phyloP scores from a whole-genome alignment of 1,140 invertebrate species.

The Anthonomus grandis region DNA sequence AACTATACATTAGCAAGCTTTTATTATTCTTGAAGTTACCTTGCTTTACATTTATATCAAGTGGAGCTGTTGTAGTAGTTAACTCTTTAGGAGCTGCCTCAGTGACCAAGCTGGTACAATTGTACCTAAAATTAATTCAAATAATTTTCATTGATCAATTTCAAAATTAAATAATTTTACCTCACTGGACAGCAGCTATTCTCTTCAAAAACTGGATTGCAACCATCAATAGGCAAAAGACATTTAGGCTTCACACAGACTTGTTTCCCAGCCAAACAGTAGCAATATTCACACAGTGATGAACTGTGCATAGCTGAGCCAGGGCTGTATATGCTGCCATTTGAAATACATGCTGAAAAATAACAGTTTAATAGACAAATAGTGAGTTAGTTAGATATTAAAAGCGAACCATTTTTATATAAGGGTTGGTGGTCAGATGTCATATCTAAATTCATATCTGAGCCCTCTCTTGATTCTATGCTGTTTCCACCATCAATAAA shows the following conservation, averaged over 20 bases:
- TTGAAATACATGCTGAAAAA: conserved; percentile 65
- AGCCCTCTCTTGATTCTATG: conserved; percentile 35
- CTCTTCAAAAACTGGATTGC: conserved; percentile 62
- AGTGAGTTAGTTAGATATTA: neutral
- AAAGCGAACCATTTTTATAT: conserved; percentile 20
- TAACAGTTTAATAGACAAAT: neutral
- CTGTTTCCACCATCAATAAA: conserved; percentile 29
- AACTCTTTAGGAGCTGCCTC: neutral
- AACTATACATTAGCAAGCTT: neutral
- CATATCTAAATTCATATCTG: conserved; percentile 21
- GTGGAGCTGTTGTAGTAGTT: neutral
- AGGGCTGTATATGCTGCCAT: conserved; percentile 72
- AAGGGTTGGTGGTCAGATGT: conserved; percentile 7
- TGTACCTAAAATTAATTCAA: conserved; percentile 52
- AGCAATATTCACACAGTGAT: conserved; percentile 81
- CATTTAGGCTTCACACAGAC: conserved; percentile 80
- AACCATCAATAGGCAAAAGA: conserved; percentile 72
- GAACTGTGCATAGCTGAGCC: conserved; percentile 81
- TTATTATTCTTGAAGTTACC: neutral
- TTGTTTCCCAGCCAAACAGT: conserved; percentile 68
- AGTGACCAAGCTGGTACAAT: conserved; percentile 55
- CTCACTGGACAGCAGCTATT: conserved; percentile 80
- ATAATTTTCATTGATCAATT: neutral
- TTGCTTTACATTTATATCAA: too few relatives aligned
- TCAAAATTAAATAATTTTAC: neutral